These are phyloP conservation scores for Actinopyga echinites DNA, from an alignment of 53 echinoderm and acorn worm species.

Conservation along the genomic window DNA sequence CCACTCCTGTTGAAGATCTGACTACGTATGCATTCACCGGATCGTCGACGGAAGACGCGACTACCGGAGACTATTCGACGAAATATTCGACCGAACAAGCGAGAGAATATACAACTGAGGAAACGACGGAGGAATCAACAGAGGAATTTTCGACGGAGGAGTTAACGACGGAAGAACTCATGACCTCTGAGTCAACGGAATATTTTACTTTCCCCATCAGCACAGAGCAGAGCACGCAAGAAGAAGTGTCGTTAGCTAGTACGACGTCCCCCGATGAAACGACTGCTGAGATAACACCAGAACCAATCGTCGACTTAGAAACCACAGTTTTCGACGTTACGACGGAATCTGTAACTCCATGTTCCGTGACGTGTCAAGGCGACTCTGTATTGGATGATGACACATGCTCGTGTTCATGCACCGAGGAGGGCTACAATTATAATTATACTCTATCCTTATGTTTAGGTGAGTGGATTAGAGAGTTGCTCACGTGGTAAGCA, in stretches of 20 bases:
- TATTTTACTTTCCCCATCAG: too few relatives aligned
- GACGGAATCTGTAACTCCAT: background rate
- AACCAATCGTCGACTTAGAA: background rate
- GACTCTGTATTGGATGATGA: background rate
- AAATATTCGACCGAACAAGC: background rate
- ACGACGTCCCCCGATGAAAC: too few relatives aligned
- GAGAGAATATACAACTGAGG: background rate
- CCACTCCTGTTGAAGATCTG: background rate
- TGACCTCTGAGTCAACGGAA: too few relatives aligned
- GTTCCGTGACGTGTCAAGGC: background rate
- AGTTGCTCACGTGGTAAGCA: too few relatives aligned
- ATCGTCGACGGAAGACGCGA: background rate
- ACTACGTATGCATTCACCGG: background rate
- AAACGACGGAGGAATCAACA: background rate
- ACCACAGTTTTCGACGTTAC: too few relatives aligned
- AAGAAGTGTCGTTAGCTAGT: too few relatives aligned
- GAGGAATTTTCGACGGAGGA: background rate
- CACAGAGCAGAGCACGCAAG: too few relatives aligned
- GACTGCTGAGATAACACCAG: background rate
- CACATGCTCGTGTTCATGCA: constrained; percentile 5
- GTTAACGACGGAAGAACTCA: background rate
- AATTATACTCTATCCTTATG: constrained; percentile 12
- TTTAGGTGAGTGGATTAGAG: background rate
- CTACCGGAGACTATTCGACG: background rate
- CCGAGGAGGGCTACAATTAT: background rate